phyloP scores from a whole-genome alignment of 2,113 vertebrate genomes.

The Dromas ardeola region DNA sequence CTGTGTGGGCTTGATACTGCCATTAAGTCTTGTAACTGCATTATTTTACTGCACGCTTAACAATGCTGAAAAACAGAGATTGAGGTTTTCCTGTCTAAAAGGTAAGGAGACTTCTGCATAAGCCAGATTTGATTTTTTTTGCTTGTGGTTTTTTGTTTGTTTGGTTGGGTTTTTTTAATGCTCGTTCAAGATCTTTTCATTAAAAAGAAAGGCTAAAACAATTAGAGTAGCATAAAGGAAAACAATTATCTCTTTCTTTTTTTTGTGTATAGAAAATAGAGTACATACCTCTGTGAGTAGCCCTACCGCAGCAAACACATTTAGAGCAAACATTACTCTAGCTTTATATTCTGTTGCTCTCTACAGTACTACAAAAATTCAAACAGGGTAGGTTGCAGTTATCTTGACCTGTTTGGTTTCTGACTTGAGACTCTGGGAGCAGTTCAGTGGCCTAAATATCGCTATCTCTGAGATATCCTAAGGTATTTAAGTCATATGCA shows the following conservation, averaged over 20 bases:
- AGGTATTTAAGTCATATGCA: background rate
- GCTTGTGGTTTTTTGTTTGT: background rate
- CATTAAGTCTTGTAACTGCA: background rate
- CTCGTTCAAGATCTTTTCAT: background rate
- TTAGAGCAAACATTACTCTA: background rate
- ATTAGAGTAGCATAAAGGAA: background rate
- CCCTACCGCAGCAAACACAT: background rate
- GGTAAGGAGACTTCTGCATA: background rate
- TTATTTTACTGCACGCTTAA: conserved; percentile 7
- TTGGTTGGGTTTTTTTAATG: background rate
- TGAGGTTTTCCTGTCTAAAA: background rate
- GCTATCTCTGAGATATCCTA: background rate
- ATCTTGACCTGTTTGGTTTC: background rate
- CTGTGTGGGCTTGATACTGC: conserved; percentile 28
- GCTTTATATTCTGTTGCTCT: background rate
- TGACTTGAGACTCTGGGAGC: background rate
- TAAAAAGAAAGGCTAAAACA: background rate
- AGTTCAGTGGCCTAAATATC: background rate
- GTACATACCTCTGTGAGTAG: background rate
- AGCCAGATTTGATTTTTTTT: background rate
- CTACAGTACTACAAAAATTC: background rate
- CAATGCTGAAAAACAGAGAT: background rate
- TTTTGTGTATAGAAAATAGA: background rate
- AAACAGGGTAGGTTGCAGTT: background rate
- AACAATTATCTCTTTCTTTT: background rate